A percentile compares a stretch with the other conserved stretches of the same genome.
These are phyloP conservation scores for Sparidentex hasta DNA, from an alignment of 2,797 vertebrate genomes.

Conservation along the genomic window DNA sequence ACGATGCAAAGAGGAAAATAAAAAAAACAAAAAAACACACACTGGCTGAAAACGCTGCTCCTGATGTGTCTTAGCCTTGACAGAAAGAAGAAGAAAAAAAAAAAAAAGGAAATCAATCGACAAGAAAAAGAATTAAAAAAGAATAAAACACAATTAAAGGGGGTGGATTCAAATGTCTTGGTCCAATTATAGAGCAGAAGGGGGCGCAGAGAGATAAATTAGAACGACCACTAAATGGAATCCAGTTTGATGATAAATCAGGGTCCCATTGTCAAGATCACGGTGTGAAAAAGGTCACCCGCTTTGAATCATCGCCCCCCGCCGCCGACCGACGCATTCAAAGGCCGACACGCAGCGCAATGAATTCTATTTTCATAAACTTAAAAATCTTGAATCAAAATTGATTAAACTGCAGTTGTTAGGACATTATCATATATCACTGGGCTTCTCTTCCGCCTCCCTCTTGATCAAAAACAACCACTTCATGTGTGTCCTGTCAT, in stretches of 20 bases:
- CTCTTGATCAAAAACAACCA: neutral
- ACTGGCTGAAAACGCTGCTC: constrained; percentile 11
- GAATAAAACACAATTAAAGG: constrained; percentile 51
- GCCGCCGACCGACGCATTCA: neutral
- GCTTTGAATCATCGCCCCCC: constrained; percentile 58
- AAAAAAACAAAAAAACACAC: constrained; percentile 6
- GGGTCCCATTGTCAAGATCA: constrained; percentile 55
- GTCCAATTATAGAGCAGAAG: constrained; percentile 46
- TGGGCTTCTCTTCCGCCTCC: constrained; percentile 4
- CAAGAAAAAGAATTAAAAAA: constrained; percentile 23
- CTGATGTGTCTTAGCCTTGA: constrained; percentile 27
- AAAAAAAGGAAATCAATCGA: constrained; percentile 47
- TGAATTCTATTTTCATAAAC: constrained; percentile 48
- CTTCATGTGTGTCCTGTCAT: neutral
- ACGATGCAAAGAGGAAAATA: constrained; percentile 20
- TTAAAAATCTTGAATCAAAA: constrained; percentile 28
- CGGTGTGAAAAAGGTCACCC: constrained; percentile 65
- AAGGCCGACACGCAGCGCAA: neutral
- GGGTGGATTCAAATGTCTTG: constrained; percentile 48
- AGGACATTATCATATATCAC: constrained; percentile 16
- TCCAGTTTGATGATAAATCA: constrained; percentile 67
- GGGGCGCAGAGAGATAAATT: constrained; percentile 49
- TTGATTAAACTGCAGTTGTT: constrained; percentile 3
- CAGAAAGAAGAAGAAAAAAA: constrained; percentile 14
- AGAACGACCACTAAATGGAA: constrained; percentile 59